These are phyloP conservation scores for Phorcus lineatus DNA, from an alignment of 2,888 invertebrate species.

Conservation along the genomic window DNA sequence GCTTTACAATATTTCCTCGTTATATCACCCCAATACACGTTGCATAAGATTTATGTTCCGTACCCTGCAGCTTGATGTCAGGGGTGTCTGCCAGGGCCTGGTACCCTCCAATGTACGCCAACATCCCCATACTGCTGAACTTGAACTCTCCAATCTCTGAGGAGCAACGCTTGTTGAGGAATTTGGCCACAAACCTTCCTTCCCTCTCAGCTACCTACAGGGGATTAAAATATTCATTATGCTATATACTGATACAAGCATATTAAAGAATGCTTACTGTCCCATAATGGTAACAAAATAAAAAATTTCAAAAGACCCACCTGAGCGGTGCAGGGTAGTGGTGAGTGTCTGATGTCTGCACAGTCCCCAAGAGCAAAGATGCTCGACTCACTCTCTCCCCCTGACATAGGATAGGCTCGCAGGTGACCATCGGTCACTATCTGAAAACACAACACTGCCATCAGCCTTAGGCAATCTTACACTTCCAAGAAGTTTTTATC, in stretches of 20 bases:
- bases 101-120: conserved; percentile 76
- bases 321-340: conserved; percentile 76
- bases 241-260: no score
- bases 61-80: conserved; percentile 73
- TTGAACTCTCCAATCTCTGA: conserved; percentile 58
- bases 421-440: conserved; percentile 72
- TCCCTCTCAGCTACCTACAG: conserved; percentile 75
- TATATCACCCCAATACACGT: no score
- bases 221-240: background rate
- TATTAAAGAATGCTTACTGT: no score
- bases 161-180: conserved; percentile 58
- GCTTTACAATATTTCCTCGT: no score
- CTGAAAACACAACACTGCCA: conserved; percentile 37
- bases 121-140: conserved; percentile 74
- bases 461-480: no score
- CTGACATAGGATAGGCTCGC: conserved; percentile 48
- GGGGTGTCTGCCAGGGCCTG: conserved; percentile 74
- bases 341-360: conserved; percentile 69
- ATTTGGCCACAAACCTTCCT: conserved; percentile 72
- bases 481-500: no score
- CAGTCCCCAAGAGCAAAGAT: conserved; percentile 76
- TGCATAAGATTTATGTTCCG: conserved; percentile 1
- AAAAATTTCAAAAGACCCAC: conserved; percentile 47
- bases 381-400: conserved; percentile 58
- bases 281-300: no score